Conservation (phyloP, 2,113 vertebrate species). For the Protobothrops mucrosquamatus region DNA sequence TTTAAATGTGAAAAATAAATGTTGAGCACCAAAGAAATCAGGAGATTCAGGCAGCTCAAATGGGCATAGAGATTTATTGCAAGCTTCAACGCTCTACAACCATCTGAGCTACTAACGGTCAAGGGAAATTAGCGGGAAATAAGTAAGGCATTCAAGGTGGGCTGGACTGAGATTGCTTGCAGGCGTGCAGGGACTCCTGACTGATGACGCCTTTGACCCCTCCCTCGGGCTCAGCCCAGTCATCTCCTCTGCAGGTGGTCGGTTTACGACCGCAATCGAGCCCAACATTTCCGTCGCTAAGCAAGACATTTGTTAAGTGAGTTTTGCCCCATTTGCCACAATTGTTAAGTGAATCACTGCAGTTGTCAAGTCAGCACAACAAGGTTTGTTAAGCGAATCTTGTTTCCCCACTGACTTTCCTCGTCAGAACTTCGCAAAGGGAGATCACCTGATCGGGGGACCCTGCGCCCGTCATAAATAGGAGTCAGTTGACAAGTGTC, state of each 20-base stretch:
- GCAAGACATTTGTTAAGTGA: neutral
- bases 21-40: neutral
- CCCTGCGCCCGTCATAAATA: too few relatives aligned
- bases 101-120: neutral
- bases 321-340: neutral
- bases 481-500: neutral
- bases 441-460: too few relatives aligned
- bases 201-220: neutral
- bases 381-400: too few relatives aligned
- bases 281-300: neutral
- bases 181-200: fast-evolving
- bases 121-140: neutral
- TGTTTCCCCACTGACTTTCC: neutral
- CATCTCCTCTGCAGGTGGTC: neutral
- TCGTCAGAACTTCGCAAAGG: too few relatives aligned
- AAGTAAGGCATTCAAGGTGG: neutral
- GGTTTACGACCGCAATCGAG: neutral
- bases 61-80: neutral
- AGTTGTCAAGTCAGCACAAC: too few relatives aligned
- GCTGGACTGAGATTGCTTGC: neutral
- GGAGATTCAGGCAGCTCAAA: neutral
- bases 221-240: neutral
- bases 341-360: neutral
- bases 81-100: neutral
- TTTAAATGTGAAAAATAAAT: neutral